Conservation (phyloP, 2,797 vertebrate genomes). For the Carapus acus region DNA sequence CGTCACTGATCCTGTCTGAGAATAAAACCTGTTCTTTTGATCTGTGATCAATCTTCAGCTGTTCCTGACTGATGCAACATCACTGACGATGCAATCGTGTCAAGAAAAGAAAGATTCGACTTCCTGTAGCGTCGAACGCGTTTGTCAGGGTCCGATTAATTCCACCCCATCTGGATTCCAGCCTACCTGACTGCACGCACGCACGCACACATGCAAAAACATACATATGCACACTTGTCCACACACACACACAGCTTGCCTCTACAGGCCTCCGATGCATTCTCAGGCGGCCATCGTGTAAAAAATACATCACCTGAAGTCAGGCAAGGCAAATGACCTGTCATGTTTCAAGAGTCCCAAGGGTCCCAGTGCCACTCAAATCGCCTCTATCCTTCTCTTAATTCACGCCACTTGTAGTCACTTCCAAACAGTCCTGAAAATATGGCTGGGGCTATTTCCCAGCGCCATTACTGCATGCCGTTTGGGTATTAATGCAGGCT, state of each 20-base stretch:
- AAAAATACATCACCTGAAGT: constrained; percentile 49
- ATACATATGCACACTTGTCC: too few species aligned
- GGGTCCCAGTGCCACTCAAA: constrained; percentile 51
- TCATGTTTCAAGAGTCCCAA: constrained; percentile 42
- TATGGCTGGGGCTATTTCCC: constrained; percentile 34
- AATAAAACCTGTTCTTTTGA: constrained; percentile 23
- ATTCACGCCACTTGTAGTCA: constrained; percentile 44
- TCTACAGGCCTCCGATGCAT: constrained; percentile 15
- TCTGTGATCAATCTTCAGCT: constrained; percentile 14
- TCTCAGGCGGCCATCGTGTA: constrained; percentile 28
- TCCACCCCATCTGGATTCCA: constrained; percentile 26
- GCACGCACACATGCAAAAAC: constrained; percentile 6
- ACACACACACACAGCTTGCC: neutral
- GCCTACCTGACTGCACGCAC: constrained; percentile 34
- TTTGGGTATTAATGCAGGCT: constrained; percentile 36
- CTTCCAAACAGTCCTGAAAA: constrained; percentile 46
- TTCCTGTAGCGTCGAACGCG: constrained; percentile 31
- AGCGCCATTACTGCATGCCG: constrained; percentile 29
- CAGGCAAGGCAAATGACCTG: constrained; percentile 55
- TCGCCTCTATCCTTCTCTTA: constrained; percentile 36
- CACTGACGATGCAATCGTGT: constrained; percentile 16
- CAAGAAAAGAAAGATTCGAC: constrained; percentile 30
- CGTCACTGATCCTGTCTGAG: constrained; percentile 1
- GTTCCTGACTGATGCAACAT: constrained; percentile 21
- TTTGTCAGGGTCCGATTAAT: constrained; percentile 38